phyloP scores from a whole-genome alignment of 1,140 invertebrate genomes.

The Charaxes varanes region DNA sequence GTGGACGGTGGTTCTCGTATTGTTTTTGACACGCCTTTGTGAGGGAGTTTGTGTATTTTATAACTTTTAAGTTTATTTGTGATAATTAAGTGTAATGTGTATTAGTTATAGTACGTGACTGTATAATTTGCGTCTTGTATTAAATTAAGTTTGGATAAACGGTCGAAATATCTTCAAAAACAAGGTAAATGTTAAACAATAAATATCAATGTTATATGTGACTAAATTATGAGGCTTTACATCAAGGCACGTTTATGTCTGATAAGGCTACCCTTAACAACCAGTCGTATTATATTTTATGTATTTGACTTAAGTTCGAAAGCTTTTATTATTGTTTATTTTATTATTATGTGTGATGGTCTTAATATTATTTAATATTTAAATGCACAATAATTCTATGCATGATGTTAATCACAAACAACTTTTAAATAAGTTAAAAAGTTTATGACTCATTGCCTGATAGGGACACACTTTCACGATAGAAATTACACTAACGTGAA shows the following conservation, averaged over 20 bases:
- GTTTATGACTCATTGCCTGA: too few relatives aligned
- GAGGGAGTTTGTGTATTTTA: slow-evolving; percentile 14
- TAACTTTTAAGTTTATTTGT: slow-evolving; percentile 11
- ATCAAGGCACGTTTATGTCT: background rate
- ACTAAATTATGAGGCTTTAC: slow-evolving; percentile 9
- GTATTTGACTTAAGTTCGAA: too few relatives aligned
- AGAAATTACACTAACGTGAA: too few relatives aligned
- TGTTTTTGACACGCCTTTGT: slow-evolving; percentile 33
- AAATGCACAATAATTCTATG: too few relatives aligned
- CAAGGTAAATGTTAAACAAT: slow-evolving; percentile 21
- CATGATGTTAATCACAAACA: too few relatives aligned
- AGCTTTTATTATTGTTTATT: too few relatives aligned
- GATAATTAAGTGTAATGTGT: slow-evolving; percentile 15
- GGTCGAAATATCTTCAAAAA: background rate
- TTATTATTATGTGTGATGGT: too few relatives aligned
- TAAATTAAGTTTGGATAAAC: background rate
- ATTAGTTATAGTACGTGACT: slow-evolving; percentile 14
- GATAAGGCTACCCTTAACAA: slow-evolving; percentile 7
- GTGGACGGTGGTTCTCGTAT: too few relatives aligned
- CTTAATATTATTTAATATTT: too few relatives aligned
- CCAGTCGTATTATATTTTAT: slow-evolving; percentile 9
- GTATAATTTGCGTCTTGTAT: slow-evolving; percentile 1
- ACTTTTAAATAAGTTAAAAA: too few relatives aligned
- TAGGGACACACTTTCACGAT: too few relatives aligned
- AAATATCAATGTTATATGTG: slow-evolving; percentile 23